These are phyloP conservation scores for Bradynema listronoti DNA, from an alignment of 1,140 invertebrate genomes.

Conservation along the genomic window DNA sequence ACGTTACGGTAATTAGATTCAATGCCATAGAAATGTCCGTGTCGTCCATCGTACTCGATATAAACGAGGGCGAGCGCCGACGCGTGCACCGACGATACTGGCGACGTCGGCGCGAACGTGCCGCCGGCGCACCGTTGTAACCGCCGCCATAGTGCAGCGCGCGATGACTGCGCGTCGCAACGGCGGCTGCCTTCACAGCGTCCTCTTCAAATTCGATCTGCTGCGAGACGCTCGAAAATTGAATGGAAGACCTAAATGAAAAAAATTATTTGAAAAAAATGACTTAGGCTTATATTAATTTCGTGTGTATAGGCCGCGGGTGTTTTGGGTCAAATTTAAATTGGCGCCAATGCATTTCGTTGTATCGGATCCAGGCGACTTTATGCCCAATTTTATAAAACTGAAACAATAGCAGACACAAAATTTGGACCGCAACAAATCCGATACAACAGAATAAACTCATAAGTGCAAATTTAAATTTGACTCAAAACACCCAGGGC, in stretches of 20 bases:
- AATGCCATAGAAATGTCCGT: conserved; percentile 24
- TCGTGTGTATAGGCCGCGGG: no score
- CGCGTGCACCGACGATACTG: conserved; percentile 7
- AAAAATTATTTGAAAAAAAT: not conserved
- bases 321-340: no score
- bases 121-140: conserved; percentile 23
- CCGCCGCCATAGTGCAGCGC: conserved; percentile 10
- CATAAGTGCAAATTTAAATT: conserved; percentile 2
- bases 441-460: not conserved
- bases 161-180: not conserved
- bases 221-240: conserved; percentile 33
- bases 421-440: not conserved
- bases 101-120: conserved; percentile 12
- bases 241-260: conserved; percentile 23
- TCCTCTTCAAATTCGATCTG: no score
- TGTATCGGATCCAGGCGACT: no score
- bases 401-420: not conserved
- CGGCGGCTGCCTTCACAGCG: no score
- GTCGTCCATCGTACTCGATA: conserved; percentile 31
- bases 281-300: not conserved
- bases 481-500: not conserved
- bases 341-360: no score
- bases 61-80: conserved; percentile 11
- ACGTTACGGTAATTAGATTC: conserved; percentile 27
- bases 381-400: no score